Evolutionary conservation across 2,888 invertebrate species (phyloP).

Genomic region (Epinotia bilunana): DNA sequence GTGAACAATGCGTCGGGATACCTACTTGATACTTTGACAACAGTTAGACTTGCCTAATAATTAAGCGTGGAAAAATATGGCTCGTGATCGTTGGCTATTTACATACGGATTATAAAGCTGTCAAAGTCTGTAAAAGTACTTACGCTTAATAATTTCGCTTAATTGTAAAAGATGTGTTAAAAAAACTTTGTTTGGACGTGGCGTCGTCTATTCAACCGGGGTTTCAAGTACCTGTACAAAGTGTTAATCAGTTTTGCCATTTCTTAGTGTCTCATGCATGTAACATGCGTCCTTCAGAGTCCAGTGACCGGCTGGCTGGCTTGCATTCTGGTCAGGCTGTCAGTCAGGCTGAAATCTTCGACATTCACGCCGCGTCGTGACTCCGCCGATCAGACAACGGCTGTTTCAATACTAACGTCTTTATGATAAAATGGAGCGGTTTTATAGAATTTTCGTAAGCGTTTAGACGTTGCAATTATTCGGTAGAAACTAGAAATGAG

Average conservation of each 20-base stretch:
- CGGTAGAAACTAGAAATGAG: conserved; percentile 14
- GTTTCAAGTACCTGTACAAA: conserved; percentile 7
- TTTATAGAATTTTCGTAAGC: conserved; percentile 43
- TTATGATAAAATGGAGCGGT: conserved; percentile 47
- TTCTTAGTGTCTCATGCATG: conserved; percentile 32
- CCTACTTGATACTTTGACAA: conserved; percentile 54
- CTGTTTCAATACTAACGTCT: conserved; percentile 49
- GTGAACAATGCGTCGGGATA: conserved; percentile 75
- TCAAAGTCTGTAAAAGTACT: too few species aligned
- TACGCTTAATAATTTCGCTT: too few species aligned
- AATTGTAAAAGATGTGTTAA: too few species aligned
- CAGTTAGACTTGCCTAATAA: conserved; percentile 22
- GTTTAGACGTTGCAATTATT: conserved; percentile 24
- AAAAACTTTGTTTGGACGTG: too few species aligned
- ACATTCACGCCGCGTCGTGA: conserved; percentile 56
- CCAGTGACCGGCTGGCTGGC: conserved; percentile 27
- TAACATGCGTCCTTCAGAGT: conserved; percentile 29
- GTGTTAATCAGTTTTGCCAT: conserved; percentile 10
- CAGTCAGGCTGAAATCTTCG: conserved; percentile 31
- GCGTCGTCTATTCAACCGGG: conserved; percentile 17
- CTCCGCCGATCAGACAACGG: conserved; percentile 55
- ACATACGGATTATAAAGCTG: too few species aligned
- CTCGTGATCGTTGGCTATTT: not conserved
- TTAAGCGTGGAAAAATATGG: conserved; percentile 14
- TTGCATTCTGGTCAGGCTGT: conserved; percentile 23